Base-by-base conservation (phyloP, 2,888 invertebrate species). In the Cetonia aurata region DNA sequence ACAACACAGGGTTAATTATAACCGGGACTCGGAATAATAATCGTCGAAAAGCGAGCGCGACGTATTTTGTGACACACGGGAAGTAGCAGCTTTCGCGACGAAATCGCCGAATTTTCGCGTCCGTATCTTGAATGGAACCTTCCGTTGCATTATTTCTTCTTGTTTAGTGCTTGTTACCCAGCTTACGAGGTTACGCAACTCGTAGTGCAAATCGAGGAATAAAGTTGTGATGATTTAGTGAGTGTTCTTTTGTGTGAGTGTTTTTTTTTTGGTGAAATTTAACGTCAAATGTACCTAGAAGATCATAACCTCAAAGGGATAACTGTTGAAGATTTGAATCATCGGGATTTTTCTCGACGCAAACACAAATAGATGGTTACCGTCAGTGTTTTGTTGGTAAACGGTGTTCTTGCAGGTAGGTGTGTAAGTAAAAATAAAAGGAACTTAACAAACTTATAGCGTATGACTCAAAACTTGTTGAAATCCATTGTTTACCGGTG, bases 381-480 rank as follows among this genome's bases (percentile, higher is more conserved):
- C 25, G 25, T 25, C 31, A 46, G 46, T 60, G n/a, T 60, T 10
- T 65, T 50, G 50, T 37, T 37, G 17, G 62, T 65, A 65, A n/a
- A 65, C 62, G 12, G n/a, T 15, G 37, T 65, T 65, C 41, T 3
- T 65, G 19, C 62, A 65, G 62, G 62, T 65, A 52, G 48, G 50
- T 33, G n/a, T 62, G 48, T n/a, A 56, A 56, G 48, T n/a, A 56
- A 56, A 56, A 48, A 15, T 48, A 48, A 48, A 48, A 57, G 9
- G 46, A 60, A 44, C 19, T 46, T 60, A 6, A 13, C n/a, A 12
- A 13, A 46, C 44, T 3, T 41, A 46, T 44, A 17, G 15, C 10
- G 50, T 37, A n/a, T 52, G 17, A 50, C 62, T 65, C 62, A 65
- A 50, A 65, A 65, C 62, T 65, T 65, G 62, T 50, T 65, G 62